Evolutionary conservation across 1,140 invertebrate genomes (phyloP).

Genomic region (Drosophila rufa): DNA sequence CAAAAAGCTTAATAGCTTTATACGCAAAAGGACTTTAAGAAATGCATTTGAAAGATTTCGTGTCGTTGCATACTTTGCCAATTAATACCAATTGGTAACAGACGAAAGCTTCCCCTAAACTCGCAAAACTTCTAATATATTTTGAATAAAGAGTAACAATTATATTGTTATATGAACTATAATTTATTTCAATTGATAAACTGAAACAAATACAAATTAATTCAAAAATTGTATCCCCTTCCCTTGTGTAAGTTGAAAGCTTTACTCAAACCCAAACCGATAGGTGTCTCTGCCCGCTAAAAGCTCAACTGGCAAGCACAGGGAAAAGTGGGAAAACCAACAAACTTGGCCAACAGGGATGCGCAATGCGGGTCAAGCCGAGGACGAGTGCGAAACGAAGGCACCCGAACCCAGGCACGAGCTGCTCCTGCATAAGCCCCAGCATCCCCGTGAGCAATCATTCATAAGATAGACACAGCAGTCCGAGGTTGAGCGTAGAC

Average conservation of each 20-base stretch:
- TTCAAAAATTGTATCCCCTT: too few species aligned
- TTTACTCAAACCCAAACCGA: neutral
- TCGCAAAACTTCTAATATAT: too few species aligned
- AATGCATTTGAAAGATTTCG: neutral
- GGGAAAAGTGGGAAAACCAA: conserved; percentile 7
- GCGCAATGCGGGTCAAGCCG: conserved; percentile 42
- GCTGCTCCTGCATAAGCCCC: conserved; percentile 15
- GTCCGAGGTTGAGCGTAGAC: conserved; percentile 29
- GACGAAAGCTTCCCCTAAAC: too few species aligned
- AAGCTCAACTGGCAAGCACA: conserved; percentile 9
- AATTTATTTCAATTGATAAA: too few species aligned
- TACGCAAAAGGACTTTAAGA: neutral
- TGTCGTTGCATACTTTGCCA: too few species aligned
- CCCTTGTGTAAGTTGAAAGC: neutral
- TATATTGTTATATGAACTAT: too few species aligned
- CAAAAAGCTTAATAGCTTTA: neutral
- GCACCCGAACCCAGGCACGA: conserved; percentile 2
- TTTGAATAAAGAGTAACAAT: too few species aligned
- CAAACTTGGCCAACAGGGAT: conserved; percentile 19
- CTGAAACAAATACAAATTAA: too few species aligned
- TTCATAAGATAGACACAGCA: conserved; percentile 42
- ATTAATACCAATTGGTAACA: too few species aligned
- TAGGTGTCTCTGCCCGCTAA: conserved; percentile 1
- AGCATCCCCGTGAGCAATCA: conserved; percentile 24
- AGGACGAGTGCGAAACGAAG: conserved; percentile 15